These are phyloP conservation scores for Mormyrus iriodes DNA, from an alignment of 2,113 vertebrate genomes.

Conservation along the genomic window DNA sequence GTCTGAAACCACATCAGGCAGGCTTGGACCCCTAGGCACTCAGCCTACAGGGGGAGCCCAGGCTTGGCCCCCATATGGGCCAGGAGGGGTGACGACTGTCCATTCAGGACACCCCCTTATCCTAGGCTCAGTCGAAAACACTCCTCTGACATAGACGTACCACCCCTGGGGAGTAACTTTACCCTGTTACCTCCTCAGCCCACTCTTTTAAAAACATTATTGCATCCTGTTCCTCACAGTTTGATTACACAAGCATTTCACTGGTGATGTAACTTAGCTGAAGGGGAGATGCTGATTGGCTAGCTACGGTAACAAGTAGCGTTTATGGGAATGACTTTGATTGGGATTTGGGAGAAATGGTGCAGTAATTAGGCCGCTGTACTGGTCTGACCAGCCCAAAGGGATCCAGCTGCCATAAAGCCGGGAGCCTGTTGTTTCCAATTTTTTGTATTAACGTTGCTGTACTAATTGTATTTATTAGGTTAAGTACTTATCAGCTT, in stretches of 20 bases:
- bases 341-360: not conserved
- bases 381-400: not conserved
- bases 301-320: not conserved
- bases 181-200: not conserved
- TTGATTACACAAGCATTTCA: not conserved
- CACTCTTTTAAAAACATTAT: not conserved
- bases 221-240: not conserved
- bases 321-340: not conserved
- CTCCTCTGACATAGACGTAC: not conserved
- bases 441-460: not conserved
- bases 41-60: not conserved
- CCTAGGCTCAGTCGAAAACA: not conserved
- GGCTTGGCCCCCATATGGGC: not conserved
- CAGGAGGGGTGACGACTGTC: not conserved
- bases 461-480: too few relatives aligned
- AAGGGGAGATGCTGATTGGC: not conserved
- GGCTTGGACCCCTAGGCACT: not conserved
- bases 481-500: too few relatives aligned
- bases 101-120: not conserved
- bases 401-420: not conserved
- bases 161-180: not conserved
- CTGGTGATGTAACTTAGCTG: not conserved
- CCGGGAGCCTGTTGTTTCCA: not conserved
- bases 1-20: not conserved
- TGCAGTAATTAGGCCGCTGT: not conserved